Evolutionary conservation across 2,797 vertebrate genomes (phyloP), one percentile per base, ranked within the genome.

Genomic region (Periparus ater): DNA sequence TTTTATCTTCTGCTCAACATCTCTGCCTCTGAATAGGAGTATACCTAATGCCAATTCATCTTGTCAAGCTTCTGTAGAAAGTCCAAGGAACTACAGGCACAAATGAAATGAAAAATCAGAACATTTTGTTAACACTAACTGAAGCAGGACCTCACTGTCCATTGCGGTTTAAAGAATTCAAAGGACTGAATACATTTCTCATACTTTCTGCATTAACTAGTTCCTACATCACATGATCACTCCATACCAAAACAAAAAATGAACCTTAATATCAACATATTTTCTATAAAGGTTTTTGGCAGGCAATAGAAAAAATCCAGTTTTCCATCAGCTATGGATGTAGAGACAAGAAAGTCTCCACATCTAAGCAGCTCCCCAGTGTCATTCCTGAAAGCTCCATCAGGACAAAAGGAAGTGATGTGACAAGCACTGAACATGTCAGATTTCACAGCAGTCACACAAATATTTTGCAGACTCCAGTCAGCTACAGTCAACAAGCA

Each of bases 381-480:
- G 22, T 19, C 53, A 27, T 36, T 45, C 22, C 22, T 71, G 42
- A 74, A 75, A 87, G 18, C 25, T 73, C 36, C 10, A 53, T 29
- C 22, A 60, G 60, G 20, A 67, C 42, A 82, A 91, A 95, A 71
- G 0, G 1, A 60, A 29, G 23, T 0, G 0, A 34, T 3, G 1
- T n/a, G 70, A 83, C 20, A 70, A 77, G 61, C 4, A 7, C 45
- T 42, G 62, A 53, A 63, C 3, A 17, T 9, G 11, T 47, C 21
- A 70, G 55, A 76, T n/a, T 55, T 60, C 71, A 70, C 71, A 68
- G 50, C 34, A 82, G 44, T 55, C 32, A 67, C 27, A 36, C 1
- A 0, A 73, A 13, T 50, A 42, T 18, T 50, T 14, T 53, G 50
- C 47, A 83, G 75, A 34, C 10, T 87, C 22, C 40, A 29, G 48